Conservation (phyloP, 1,140 invertebrate genomes). For the Drosophila pachea region DNA sequence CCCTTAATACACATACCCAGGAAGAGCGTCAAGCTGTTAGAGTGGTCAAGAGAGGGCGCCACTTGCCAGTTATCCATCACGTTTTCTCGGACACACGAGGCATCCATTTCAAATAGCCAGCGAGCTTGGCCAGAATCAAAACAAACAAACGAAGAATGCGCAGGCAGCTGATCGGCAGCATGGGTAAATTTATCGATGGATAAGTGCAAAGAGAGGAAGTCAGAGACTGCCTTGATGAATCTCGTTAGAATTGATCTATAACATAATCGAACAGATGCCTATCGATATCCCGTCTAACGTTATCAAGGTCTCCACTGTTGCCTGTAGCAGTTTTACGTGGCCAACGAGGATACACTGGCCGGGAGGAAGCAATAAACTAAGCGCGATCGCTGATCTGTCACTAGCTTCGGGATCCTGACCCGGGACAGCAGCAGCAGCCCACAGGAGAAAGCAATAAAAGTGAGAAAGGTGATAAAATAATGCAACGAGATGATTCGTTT, state of each 20-base stretch:
- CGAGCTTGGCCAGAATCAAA: slow-evolving; percentile 40
- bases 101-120: slow-evolving; percentile 73
- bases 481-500: slow-evolving; percentile 64
- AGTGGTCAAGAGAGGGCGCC: slow-evolving; percentile 32
- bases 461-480: slow-evolving; percentile 74
- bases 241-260: slow-evolving; percentile 4
- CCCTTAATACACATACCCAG: slow-evolving; percentile 24
- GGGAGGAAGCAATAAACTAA: slow-evolving; percentile 74
- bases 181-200: slow-evolving; percentile 4
- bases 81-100: slow-evolving; percentile 74
- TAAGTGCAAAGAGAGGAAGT: neutral
- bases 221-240: no score
- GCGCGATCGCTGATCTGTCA: slow-evolving; percentile 71
- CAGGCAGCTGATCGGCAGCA: neutral
- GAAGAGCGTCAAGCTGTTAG: slow-evolving; percentile 33
- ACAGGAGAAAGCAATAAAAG: slow-evolving; percentile 67
- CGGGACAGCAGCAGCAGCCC: slow-evolving; percentile 3
- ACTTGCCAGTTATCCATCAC: slow-evolving; percentile 62
- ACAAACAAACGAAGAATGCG: slow-evolving; percentile 25
- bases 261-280: no score
- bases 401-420: slow-evolving; percentile 18
- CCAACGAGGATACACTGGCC: slow-evolving; percentile 1
- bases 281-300: no score
- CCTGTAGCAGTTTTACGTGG: neutral
- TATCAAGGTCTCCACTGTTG: neutral